Base-by-base conservation (phyloP, 1,140 invertebrate genomes). In the Antheraea pernyi region DNA sequence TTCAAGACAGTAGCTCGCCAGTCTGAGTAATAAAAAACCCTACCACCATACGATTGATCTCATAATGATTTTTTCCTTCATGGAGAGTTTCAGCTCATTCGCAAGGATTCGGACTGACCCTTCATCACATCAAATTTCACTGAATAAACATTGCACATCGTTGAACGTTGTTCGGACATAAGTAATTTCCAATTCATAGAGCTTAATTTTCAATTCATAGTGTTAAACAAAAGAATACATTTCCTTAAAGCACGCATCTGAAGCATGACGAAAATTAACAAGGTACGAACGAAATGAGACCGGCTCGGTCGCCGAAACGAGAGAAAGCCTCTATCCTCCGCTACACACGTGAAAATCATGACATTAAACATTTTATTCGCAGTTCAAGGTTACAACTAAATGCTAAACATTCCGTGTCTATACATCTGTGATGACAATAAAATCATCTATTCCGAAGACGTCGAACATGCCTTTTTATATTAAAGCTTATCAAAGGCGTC, bases 261-360 rank as follows among this genome's bases (percentile, higher is more conserved):
- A 58, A 42, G 48, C 67, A 39, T 48, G 42, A 63, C 60, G 61
- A 3, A 53, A 7, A 62, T 22, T 64, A 62, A 46, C 60, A 37
- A 69, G 42, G 68, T 69, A 69, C 60, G n/a, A 13, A 16, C 39
- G 42, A 64, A 69, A 69, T 42, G 68, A 64, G 68, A 48, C 30
- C 68, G 58, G 39, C 39, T 22, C 68, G 39, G 48, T 37, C 39
- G 61, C 68, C 68, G 68, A 69, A 70, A 65, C 62, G 36, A 65
- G 69, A 65, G 69, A 70, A 70, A 70, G 69, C 58, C 58, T 59
- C 58, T 58, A 65, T 42, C 61, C 63, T 70, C 64, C 58, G 69
- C 19, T 70, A 65, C 16, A 66, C 69, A 70, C 68, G 30, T 64
- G 48, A 59, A 69, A 36, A 65, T 63, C 53, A 58, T 39, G 48